Evolutionary conservation across 2,113 vertebrate species (phyloP), one percentile per base, ranked within the genome.

Genomic region (Oreochromis spilurus): DNA sequence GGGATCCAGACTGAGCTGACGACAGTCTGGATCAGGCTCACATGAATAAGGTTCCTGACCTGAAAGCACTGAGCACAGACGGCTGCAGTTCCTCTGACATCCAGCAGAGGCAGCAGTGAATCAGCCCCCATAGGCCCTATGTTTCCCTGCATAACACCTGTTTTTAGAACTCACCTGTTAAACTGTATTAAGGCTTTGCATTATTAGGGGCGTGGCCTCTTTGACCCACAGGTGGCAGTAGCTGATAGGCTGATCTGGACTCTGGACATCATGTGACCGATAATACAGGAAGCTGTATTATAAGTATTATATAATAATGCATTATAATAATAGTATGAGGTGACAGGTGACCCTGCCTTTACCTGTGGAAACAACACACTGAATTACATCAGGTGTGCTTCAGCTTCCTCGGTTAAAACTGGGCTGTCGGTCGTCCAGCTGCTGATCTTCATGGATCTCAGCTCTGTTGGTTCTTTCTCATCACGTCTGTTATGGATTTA

Each of bases 91-190:
- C 31, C 58, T 62, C 17, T 62, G 31, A 62, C 9, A 19, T n/a
- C 58, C 58, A 0, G 31, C 2, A 36, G 58, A 1, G 58, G 9
- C 31, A 62, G 17, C 58, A 62, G 31, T 12, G 58, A 62, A 5
- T 6, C 58, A 17, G 54, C 19, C 52, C 19, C 10, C 52, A 7
- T 54, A 12, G 53, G 0, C 9, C 17, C 31, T 1, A 0, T 34
- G 58, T 36, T 62, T 7, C 31, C 31, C 9, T 62, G 11, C 5
- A n/a, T 31, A 0, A 58, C 57, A 31, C 26, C 57, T 62, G 58
- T 6, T n/a, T 62, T 36, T 36, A 62, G 4, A 62, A 36, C 31
- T 11, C 34, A 62, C 31, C 31, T 62, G 31, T 36, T 62, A 36
- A 62, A 62, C 29, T 4, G 36, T 62, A 0, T 36, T 2, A 36